Evolutionary conservation across 2,797 vertebrate genomes (phyloP).

Genomic region (Cossypha heuglini): DNA sequence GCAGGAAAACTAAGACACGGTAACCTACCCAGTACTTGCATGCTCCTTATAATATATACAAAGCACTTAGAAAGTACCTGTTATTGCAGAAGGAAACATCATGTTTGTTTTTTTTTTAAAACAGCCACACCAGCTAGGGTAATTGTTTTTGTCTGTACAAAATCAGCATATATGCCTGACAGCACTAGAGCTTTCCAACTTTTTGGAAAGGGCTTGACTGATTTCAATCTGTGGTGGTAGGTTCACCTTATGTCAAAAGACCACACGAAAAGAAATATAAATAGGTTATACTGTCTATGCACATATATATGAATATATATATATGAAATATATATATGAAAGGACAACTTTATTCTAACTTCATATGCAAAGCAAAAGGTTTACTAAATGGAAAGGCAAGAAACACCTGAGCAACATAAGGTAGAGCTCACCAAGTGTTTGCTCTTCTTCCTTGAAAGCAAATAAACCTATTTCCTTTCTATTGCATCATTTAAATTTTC

Average conservation of each 20-base stretch:
- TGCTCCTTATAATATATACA: neutral
- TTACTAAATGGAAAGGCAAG: neutral
- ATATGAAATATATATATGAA: neutral
- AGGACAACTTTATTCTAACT: neutral
- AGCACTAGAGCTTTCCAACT: neutral
- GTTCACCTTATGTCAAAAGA: neutral
- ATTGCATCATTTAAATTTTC: slow-evolving; percentile 68
- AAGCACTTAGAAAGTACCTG: neutral
- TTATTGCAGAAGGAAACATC: neutral
- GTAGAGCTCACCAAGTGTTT: neutral
- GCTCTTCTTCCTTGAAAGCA: neutral
- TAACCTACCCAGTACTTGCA: neutral
- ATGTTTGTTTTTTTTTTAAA: neutral
- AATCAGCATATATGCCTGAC: neutral
- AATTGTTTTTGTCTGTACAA: neutral
- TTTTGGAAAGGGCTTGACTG: neutral
- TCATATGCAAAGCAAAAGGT: neutral
- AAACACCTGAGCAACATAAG: neutral
- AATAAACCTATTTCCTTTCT: slow-evolving; percentile 52
- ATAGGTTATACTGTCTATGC: neutral
- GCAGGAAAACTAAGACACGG: neutral
- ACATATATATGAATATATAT: neutral
- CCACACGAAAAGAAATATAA: neutral
- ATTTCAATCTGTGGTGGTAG: neutral
- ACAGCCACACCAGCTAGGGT: neutral